Base-by-base conservation (phyloP, 2,113 vertebrate species). In the Polypterus bichir region DNA sequence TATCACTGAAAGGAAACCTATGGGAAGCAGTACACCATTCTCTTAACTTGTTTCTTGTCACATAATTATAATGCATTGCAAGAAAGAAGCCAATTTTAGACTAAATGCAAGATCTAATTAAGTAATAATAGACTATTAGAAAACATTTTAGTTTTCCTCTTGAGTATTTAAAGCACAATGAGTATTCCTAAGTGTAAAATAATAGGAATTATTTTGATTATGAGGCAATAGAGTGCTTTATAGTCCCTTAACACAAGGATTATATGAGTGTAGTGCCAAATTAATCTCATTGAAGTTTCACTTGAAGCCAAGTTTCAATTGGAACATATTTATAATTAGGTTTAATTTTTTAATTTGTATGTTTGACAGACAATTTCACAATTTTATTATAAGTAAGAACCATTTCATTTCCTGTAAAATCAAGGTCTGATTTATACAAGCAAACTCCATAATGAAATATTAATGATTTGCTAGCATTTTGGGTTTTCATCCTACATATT, bases 1-100 rank as follows among this genome's bases (percentile, higher is more conserved):
- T 86, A 88, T 85, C 83, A 70, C 70, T 1, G 49, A 72, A 69
- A 83, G 82, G 83, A 89, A 85, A 74, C 76, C 67, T 71, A 83
- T 86, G 77, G 82, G 83, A 86, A 86, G 79, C 49, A 68, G 67
- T 70, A 49, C 55, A 76, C 76, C 69, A 45, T 72, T 71, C 69
- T 76, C 72, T 75, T 48, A 70, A 62, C 74, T 60, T 58, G 64
- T 81, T 74, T 68, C 61, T 74, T 81, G 74, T 83, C 81, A 81
- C 67, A 79, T 74, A 73, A 72, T 79, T 77, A 71, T 72, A 75
- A 81, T 79, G 67, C 76, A 82, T 79, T 62, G 62, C 70, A 52
- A 7, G 1, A 51, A 70, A 70, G 47, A 47, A 57, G 67, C 44
- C 64, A 49, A 67, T 66, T 65, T 48, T 55, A 66, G 61, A 71